phyloP scores from a whole-genome alignment of 2,888 invertebrate genomes.

The Andrena chrysosceles region DNA sequence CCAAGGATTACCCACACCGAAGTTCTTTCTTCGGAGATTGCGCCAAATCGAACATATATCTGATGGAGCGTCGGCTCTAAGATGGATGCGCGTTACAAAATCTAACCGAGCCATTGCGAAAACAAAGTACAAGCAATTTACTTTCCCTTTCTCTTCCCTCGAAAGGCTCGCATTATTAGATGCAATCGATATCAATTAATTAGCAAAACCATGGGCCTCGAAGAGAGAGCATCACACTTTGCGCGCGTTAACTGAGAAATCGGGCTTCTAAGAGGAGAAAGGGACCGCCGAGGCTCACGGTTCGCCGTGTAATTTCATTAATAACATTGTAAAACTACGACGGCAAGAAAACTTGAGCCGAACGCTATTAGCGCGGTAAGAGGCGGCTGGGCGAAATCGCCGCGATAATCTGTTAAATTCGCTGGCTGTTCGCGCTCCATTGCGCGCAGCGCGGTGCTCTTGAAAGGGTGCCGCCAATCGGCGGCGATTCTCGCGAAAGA shows the following conservation, averaged over 20 bases:
- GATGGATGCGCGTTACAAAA: background rate
- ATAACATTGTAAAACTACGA: slow-evolving; percentile 10
- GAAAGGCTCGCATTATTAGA: background rate
- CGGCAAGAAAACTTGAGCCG: background rate
- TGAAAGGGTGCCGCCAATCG: background rate
- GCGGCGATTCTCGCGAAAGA: background rate
- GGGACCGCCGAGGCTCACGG: slow-evolving; percentile 3
- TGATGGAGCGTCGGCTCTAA: background rate
- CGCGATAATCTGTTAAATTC: background rate
- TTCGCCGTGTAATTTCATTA: slow-evolving; percentile 14
- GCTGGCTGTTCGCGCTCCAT: background rate
- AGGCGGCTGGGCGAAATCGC: background rate
- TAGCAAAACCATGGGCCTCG: background rate
- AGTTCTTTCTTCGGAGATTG: too few relatives aligned
- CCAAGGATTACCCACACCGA: background rate
- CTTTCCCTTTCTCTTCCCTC: background rate
- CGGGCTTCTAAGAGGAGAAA: slow-evolving; percentile 24
- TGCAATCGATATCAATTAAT: background rate
- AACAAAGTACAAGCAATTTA: slow-evolving; percentile 12
- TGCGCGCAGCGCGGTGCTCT: too few relatives aligned
- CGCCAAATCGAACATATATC: background rate
- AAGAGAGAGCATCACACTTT: background rate
- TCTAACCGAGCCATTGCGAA: background rate
- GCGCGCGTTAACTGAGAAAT: background rate
- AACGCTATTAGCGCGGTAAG: background rate